Conservation (phyloP, 2,888 invertebrate species). For the Sinopyrophorus schimmeli region DNA sequence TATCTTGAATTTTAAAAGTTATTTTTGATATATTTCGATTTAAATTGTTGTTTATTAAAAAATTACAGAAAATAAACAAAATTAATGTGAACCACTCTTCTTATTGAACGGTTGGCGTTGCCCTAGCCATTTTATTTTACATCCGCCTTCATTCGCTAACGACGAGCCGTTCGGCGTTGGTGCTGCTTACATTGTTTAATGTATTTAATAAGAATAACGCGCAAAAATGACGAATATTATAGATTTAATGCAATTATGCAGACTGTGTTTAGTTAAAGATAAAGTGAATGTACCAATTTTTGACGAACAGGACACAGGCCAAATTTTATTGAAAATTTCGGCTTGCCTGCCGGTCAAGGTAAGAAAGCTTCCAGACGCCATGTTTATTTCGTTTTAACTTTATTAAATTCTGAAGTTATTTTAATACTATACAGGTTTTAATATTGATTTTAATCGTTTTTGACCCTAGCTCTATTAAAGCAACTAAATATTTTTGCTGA, state of each 20-base stretch:
- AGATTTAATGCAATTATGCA: conserved; percentile 53
- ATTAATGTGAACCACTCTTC: no score
- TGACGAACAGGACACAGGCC: conserved; percentile 64
- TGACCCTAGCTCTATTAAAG: no score
- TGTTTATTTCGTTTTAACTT: conserved; percentile 2
- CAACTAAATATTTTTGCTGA: no score
- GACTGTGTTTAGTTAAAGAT: conserved; percentile 56
- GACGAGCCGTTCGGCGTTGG: conserved; percentile 17
- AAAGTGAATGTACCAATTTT: conserved; percentile 70
- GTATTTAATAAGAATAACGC: conserved; percentile 6
- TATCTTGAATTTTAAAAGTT: no score
- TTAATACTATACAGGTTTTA: no score
- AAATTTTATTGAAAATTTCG: conserved; percentile 69
- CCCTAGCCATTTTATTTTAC: conserved; percentile 16
- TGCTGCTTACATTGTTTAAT: conserved; percentile 7
- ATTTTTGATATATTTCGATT: no score
- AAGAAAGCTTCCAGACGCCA: conserved; percentile 53
- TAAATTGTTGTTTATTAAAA: no score
- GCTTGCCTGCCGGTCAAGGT: conserved; percentile 77
- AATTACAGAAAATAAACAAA: no score
- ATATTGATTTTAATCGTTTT: no score
- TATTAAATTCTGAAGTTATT: not conserved
- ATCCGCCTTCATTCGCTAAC: conserved; percentile 27
- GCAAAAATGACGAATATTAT: conserved; percentile 51
- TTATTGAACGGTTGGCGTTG: conserved; percentile 5